Conservation (phyloP, 2,888 invertebrate genomes). For the Calameuta filiformis region DNA sequence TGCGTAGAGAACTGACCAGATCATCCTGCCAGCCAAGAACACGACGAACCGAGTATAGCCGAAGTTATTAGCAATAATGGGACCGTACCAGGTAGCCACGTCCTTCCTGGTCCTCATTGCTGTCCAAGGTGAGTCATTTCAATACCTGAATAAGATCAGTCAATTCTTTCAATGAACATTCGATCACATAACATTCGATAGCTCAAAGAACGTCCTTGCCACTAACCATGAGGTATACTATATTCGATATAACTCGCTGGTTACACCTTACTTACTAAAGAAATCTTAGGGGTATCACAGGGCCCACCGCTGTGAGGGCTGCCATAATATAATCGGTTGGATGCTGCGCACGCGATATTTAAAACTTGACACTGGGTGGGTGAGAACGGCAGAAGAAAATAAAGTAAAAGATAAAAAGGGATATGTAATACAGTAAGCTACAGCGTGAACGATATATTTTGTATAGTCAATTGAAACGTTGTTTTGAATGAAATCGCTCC, state of each 20-base stretch:
- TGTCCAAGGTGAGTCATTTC: slow-evolving; percentile 53
- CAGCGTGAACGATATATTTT: neutral
- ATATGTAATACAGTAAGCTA: neutral
- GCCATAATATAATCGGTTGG: neutral
- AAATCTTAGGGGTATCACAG: neutral
- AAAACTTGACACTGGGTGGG: neutral
- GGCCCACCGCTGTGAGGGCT: neutral
- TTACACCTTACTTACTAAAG: neutral
- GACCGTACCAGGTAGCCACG: slow-evolving; percentile 47
- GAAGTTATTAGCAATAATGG: slow-evolving; percentile 40
- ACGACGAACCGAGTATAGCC: neutral
- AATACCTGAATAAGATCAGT: neutral
- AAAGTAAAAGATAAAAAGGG: neutral
- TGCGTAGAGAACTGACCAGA: neutral
- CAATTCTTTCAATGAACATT: neutral
- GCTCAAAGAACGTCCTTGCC: neutral
- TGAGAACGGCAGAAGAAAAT: neutral
- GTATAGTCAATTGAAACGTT: neutral
- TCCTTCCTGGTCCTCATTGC: slow-evolving; percentile 53
- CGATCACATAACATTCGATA: neutral
- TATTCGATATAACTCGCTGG: neutral
- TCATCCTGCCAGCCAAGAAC: neutral
- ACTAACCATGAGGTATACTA: neutral
- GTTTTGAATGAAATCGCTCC: neutral
- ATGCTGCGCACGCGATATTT: neutral